Conservation (phyloP, 2,888 invertebrate genomes). For the Trilocha varians region DNA sequence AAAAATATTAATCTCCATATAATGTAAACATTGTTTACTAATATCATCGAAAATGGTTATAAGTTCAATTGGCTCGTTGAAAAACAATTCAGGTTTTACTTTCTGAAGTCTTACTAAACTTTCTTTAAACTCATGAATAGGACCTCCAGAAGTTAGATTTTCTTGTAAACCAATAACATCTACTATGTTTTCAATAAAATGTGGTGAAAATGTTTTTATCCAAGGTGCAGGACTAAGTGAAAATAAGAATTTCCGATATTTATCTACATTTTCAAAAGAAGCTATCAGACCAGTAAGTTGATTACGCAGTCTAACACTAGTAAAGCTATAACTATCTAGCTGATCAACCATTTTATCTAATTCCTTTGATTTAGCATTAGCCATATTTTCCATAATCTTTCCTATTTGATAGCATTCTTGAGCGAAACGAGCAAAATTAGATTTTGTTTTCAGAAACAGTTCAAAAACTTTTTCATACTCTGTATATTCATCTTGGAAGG, state of each 20-base stretch:
- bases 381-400: conserved; percentile 14
- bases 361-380: conserved; percentile 12
- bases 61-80: conserved; percentile 20
- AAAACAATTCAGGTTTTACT: conserved; percentile 16
- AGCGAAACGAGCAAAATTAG: conserved; percentile 20
- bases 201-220: conserved; percentile 9
- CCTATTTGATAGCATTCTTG: conserved; percentile 20
- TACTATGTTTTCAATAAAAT: neutral
- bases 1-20: conserved; percentile 22
- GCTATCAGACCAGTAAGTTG: conserved; percentile 14
- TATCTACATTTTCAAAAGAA: conserved; percentile 19
- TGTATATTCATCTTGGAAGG: conserved; percentile 12
- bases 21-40: conserved; percentile 24
- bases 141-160: conserved; percentile 2
- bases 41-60: conserved; percentile 17
- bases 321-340: conserved; percentile 18
- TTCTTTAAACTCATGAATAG: conserved; percentile 11
- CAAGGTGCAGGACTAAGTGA: conserved; percentile 19
- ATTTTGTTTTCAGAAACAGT: conserved; percentile 12
- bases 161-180: conserved; percentile 1
- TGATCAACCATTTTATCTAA: conserved; percentile 15
- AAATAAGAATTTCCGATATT: conserved; percentile 24
- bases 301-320: conserved; percentile 22
- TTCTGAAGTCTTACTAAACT: conserved; percentile 6
- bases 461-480: conserved; percentile 14